Percentiles rank a stretch among this genome's conserved stretches.
phyloP scores from a whole-genome alignment of 2,797 vertebrate species.

The Gallinago stenura region DNA sequence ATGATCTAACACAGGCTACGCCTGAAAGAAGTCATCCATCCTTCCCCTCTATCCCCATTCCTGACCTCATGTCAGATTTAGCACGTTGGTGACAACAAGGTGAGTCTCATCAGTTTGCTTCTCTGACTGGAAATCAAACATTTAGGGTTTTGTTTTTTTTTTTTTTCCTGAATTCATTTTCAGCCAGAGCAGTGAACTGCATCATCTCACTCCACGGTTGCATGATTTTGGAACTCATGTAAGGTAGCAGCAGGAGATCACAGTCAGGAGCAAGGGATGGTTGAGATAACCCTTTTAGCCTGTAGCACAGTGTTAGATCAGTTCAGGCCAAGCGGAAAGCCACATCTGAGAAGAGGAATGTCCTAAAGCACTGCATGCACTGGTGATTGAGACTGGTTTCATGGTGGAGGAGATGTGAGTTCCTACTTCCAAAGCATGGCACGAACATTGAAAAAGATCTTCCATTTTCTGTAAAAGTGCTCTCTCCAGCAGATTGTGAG shows the following conservation, averaged over 20 bases:
- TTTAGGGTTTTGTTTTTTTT: background rate
- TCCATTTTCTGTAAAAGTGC: background rate
- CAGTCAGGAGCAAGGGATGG: background rate
- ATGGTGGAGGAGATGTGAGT: background rate
- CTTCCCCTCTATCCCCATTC: background rate
- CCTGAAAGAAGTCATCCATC: background rate
- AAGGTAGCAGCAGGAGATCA: background rate
- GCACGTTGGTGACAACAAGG: background rate
- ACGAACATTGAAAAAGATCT: background rate
- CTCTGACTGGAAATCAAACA: background rate
- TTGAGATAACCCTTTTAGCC: background rate
- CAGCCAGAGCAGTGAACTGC: background rate
- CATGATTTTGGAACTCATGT: background rate
- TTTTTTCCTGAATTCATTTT: background rate
- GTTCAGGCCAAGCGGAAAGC: background rate
- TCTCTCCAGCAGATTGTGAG: background rate
- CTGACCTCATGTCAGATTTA: background rate
- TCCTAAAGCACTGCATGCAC: background rate
- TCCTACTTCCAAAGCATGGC: background rate
- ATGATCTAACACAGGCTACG: background rate
- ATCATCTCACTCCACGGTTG: background rate
- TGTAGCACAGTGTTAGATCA: background rate
- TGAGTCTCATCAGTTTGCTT: background rate
- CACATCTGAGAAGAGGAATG: background rate
- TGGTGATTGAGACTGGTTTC: background rate